Evolutionary conservation across 23 tunicate genomes (phyloP).

Genomic region (Corella eumyota): DNA sequence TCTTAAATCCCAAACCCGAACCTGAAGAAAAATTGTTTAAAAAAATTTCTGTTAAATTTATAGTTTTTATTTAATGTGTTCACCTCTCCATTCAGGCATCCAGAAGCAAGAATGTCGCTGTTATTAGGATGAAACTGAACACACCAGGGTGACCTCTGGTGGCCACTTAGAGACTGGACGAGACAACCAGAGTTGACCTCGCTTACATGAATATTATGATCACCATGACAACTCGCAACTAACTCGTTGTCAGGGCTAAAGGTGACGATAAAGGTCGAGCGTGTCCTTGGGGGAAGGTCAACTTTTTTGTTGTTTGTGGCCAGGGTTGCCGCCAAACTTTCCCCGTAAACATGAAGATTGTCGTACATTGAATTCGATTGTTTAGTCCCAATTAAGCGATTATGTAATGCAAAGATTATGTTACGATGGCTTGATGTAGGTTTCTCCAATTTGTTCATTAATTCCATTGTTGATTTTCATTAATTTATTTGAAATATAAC

Average conservation of each 20-base stretch:
- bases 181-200: slow-evolving; percentile 31
- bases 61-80: no score
- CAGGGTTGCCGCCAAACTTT: slow-evolving; percentile 22
- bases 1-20: slow-evolving; percentile 78
- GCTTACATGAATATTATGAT: slow-evolving; percentile 60
- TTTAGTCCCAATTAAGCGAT: no score
- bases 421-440: no score
- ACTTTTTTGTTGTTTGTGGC: slow-evolving; percentile 32
- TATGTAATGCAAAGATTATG: no score
- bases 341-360: no score
- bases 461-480: no score
- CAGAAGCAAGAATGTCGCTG: slow-evolving; percentile 79
- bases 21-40: slow-evolving; percentile 17
- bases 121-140: slow-evolving; percentile 68
- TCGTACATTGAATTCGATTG: no score
- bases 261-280: slow-evolving; percentile 68
- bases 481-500: no score
- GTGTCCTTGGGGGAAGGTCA: slow-evolving; percentile 42
- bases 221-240: slow-evolving; percentile 91
- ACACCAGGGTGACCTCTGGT: slow-evolving; percentile 81
- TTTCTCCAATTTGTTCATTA: no score
- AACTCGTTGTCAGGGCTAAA: slow-evolving; percentile 42
- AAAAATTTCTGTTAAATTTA: neutral
- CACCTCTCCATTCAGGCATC: slow-evolving; percentile 86
- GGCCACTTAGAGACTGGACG: slow-evolving; percentile 52